Evolutionary conservation across 2,797 vertebrate genomes (phyloP).

Genomic region (Anolis apletophallus): DNA sequence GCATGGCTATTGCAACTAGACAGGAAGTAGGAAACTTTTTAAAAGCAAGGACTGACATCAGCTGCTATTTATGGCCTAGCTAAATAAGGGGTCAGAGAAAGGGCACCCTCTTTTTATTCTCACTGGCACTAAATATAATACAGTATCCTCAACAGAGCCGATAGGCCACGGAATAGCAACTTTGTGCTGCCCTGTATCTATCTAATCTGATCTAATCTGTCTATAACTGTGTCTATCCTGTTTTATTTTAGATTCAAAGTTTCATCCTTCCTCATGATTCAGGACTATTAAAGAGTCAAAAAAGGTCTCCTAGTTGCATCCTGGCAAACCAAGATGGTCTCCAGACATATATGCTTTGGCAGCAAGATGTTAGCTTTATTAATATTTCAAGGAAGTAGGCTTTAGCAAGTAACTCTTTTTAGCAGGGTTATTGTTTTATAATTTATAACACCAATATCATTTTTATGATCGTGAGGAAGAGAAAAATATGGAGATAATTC

Average conservation of each 20-base stretch:
- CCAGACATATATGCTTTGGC: neutral
- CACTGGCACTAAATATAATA: neutral
- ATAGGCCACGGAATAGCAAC: neutral
- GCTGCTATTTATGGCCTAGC: neutral
- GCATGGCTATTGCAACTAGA: neutral
- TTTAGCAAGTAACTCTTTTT: neutral
- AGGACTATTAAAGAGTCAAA: neutral
- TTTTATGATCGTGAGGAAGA: neutral
- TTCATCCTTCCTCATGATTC: neutral
- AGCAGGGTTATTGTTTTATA: neutral
- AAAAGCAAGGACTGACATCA: conserved; percentile 1
- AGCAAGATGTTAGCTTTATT: neutral
- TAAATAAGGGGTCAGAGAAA: neutral
- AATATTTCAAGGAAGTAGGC: neutral
- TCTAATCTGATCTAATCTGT: too few species aligned
- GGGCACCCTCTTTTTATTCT: neutral
- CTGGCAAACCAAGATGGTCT: neutral
- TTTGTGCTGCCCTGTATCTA: neutral
- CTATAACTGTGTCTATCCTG: neutral
- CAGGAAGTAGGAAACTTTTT: neutral
- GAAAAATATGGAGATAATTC: neutral
- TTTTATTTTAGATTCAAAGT: neutral
- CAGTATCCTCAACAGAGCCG: neutral
- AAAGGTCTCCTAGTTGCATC: neutral
- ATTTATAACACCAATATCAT: neutral